Evolutionary conservation across 2,797 vertebrate genomes (phyloP).

Genomic region (Notolepis coatsorum): DNA sequence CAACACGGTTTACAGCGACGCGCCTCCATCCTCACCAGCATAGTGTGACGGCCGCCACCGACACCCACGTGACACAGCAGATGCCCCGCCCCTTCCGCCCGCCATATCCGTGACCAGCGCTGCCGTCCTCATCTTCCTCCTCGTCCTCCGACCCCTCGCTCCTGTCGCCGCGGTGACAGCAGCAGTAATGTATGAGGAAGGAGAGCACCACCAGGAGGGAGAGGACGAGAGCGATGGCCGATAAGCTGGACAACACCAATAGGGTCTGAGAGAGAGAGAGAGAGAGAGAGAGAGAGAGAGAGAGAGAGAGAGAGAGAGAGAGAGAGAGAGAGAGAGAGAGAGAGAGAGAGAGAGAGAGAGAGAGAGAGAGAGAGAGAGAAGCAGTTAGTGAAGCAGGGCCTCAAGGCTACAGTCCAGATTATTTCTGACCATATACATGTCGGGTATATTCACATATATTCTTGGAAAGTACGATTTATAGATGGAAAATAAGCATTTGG

Average conservation of each 20-base stretch:
- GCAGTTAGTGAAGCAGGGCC: constrained; percentile 9
- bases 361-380: background rate
- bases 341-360: background rate
- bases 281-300: background rate
- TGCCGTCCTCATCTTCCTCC: constrained; percentile 83
- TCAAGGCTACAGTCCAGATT: background rate
- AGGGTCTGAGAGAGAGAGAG: constrained; percentile 75
- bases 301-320: background rate
- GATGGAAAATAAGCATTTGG: no score
- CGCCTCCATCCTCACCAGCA: constrained; percentile 84
- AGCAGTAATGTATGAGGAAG: constrained; percentile 87
- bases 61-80: constrained; percentile 93
- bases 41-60: constrained; percentile 88
- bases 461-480: no score
- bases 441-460: no score
- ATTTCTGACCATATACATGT: no score
- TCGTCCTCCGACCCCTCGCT: constrained; percentile 82
- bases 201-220: constrained; percentile 83
- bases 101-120: constrained; percentile 82
- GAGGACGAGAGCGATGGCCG: constrained; percentile 80
- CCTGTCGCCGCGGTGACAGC: constrained; percentile 83
- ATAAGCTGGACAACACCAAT: constrained; percentile 81
- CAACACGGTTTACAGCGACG: background rate
- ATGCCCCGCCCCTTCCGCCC: constrained; percentile 86
- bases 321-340: background rate